A percentile compares a stretch with the other conserved stretches of the same genome.
phyloP scores from a whole-genome alignment of 2,113 vertebrate species.

The Chaetops frenatus region DNA sequence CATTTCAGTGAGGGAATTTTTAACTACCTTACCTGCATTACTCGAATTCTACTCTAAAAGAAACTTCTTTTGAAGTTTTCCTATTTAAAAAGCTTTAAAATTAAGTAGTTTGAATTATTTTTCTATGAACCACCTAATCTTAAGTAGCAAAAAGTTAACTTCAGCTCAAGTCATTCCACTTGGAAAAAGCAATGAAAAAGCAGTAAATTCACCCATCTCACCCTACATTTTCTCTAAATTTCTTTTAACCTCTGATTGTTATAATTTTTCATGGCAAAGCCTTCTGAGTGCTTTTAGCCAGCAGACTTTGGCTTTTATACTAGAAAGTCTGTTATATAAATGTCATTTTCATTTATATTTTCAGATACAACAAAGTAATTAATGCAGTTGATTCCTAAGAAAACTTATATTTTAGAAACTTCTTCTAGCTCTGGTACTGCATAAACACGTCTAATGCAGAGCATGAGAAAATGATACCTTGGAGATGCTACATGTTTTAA shows the following conservation, averaged over 20 bases:
- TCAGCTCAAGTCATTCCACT: neutral
- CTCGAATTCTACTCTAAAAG: constrained; percentile 9
- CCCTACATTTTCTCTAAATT: neutral
- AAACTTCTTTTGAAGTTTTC: constrained; percentile 58
- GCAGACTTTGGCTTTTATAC: constrained; percentile 14
- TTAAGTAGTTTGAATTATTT: constrained; percentile 46
- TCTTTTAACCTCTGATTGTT: neutral
- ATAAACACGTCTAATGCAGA: neutral
- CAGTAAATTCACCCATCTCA: neutral
- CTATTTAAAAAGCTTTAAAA: constrained; percentile 54
- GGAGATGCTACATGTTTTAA: neutral
- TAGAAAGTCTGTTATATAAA: constrained; percentile 25
- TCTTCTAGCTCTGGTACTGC: neutral
- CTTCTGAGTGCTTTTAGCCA: constrained; percentile 6
- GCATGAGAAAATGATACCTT: neutral
- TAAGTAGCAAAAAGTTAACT: constrained; percentile 33
- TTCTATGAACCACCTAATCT: constrained; percentile 25
- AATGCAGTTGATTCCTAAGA: constrained; percentile 6
- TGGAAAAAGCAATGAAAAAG: neutral
- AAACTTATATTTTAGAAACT: neutral
- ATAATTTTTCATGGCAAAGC: constrained; percentile 17
- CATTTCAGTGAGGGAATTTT: constrained; percentile 10
- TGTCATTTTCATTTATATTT: constrained; percentile 18
- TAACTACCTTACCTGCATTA: constrained; percentile 24
- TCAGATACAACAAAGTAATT: neutral